Conservation (phyloP, 2,113 vertebrate species). For the Dipodomys merriami region DNA sequence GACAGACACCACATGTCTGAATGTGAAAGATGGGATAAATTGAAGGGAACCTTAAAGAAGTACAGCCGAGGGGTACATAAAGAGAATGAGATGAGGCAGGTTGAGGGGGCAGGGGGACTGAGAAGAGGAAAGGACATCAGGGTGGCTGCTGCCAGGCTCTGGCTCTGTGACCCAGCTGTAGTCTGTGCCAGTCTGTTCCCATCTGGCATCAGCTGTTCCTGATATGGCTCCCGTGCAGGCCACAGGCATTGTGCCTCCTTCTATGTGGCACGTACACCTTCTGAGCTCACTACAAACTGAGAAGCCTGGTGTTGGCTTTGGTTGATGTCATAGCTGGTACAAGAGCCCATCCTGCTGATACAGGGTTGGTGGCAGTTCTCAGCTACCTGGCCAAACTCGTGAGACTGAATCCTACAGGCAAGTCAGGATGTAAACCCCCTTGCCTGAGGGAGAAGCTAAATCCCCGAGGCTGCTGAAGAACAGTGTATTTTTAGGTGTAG, state of each 20-base stretch:
- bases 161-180: background rate
- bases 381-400: background rate
- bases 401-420: background rate
- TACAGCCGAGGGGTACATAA: background rate
- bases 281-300: background rate
- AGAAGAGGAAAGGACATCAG: rapidly evolving
- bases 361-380: background rate
- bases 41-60: background rate
- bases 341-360: background rate
- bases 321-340: background rate
- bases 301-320: background rate
- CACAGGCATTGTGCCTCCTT: background rate
- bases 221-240: background rate
- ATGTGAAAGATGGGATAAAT: background rate
- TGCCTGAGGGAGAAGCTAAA: background rate
- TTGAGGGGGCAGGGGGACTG: background rate
- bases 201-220: background rate
- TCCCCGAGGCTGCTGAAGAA: background rate
- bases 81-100: rapidly evolving
- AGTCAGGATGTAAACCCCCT: background rate
- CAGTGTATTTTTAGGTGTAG: slow-evolving; percentile 38
- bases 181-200: background rate
- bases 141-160: background rate
- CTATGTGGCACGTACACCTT: background rate
- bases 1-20: background rate